Percentiles rank a stretch among this genome's conserved stretches.
Evolutionary conservation across 1,140 invertebrate species (phyloP).

Genomic region (Scaptodrosophila lebanonensis): DNA sequence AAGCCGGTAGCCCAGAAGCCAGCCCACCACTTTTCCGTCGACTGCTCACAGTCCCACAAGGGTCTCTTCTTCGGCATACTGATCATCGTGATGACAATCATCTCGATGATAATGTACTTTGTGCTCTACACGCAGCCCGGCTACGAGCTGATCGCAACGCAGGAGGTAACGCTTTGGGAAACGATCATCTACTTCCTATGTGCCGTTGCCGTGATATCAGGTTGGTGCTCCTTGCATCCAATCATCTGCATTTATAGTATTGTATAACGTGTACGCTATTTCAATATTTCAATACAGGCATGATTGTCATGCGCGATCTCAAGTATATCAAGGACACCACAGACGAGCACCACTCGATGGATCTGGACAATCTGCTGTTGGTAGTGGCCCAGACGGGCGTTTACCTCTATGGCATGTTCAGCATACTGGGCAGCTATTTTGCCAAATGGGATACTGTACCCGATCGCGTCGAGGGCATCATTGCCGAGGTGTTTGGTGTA

Average conservation of each 20-base stretch:
- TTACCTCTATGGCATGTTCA: conserved; percentile 93
- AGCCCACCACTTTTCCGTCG: conserved; percentile 89
- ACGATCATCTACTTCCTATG: conserved; percentile 82
- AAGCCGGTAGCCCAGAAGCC: conserved; percentile 74
- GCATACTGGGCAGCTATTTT: conserved; percentile 87
- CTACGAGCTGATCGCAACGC: conserved; percentile 83
- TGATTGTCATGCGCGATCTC: conserved; percentile 81
- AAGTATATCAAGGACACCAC: conserved; percentile 80
- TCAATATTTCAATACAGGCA: conserved; percentile 74
- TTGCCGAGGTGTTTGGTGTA: conserved; percentile 81
- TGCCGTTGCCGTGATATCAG: conserved; percentile 58
- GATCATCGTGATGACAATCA: conserved; percentile 90
- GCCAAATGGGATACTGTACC: conserved; percentile 80
- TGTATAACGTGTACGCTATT: not conserved
- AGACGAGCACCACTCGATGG: conserved; percentile 79
- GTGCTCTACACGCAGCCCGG: conserved; percentile 86
- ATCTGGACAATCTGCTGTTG: conserved; percentile 90
- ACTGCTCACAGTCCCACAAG: conserved; percentile 92
- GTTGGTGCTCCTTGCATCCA: conserved; percentile 37
- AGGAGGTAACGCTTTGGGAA: conserved; percentile 87
- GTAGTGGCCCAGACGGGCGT: conserved; percentile 92
- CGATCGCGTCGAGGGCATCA: conserved; percentile 79
- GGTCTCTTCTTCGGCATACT: conserved; percentile 91
- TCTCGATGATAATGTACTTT: conserved; percentile 94
- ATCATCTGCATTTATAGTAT: not conserved